phyloP scores from a whole-genome alignment of 2,113 vertebrate species.

The Nansenia antarctica region DNA sequence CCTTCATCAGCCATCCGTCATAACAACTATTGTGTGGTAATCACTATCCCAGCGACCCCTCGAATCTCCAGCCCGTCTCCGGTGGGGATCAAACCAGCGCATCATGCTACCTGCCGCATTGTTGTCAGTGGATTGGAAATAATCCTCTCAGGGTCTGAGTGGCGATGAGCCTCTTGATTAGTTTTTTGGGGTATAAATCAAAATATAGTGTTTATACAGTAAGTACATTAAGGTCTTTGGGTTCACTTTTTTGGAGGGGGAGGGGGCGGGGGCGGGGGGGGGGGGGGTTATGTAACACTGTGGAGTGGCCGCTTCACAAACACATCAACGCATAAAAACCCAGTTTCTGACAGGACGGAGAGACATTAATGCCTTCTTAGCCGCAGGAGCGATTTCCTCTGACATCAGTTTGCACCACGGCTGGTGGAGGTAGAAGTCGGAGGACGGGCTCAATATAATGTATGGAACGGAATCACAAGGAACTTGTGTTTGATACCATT shows the following conservation, averaged over 20 bases:
- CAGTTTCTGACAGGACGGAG: background rate
- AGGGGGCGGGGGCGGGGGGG: background rate
- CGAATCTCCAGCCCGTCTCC: background rate
- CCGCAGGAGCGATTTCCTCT: background rate
- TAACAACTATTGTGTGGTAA: too few species aligned
- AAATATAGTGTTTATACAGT: slow-evolving; percentile 38
- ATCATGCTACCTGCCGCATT: background rate
- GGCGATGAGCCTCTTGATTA: slow-evolving; percentile 31
- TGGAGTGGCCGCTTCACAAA: too few species aligned
- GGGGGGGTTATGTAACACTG: background rate
- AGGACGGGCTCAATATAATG: too few species aligned
- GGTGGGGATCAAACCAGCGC: background rate
- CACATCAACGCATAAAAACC: too few species aligned
- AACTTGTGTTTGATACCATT: too few species aligned
- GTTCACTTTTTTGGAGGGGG: background rate
- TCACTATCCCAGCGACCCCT: too few species aligned
- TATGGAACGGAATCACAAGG: too few species aligned
- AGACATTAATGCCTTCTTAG: background rate
- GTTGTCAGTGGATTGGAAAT: background rate
- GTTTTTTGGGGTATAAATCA: slow-evolving; percentile 30
- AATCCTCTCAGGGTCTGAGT: slow-evolving; percentile 42
- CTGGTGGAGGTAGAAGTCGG: too few species aligned
- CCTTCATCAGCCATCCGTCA: too few species aligned
- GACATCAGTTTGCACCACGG: background rate
- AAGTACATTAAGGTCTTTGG: slow-evolving; percentile 37